phyloP scores from a whole-genome alignment of 1,140 invertebrate species.

The Pogonomyrmex californicus region DNA sequence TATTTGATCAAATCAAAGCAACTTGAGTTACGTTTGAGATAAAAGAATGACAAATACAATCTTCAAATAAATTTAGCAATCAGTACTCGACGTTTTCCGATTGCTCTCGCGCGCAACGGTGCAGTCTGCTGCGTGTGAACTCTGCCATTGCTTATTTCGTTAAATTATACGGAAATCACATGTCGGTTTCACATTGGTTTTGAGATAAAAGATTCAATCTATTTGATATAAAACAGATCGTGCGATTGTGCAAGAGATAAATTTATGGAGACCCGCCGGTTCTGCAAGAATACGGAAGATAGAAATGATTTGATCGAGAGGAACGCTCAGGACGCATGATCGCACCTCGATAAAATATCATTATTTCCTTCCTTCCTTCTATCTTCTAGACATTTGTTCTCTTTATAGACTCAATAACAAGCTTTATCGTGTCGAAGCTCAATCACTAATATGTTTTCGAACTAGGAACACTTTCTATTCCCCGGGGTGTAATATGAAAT shows the following conservation, averaged over 20 bases:
- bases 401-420: conserved; percentile 49
- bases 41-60: background rate
- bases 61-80: conserved; percentile 38
- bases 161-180: conserved; percentile 41
- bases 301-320: conserved; percentile 57
- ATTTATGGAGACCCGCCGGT: conserved; percentile 21
- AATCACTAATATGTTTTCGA: conserved; percentile 6
- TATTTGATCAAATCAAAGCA: background rate
- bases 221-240: conserved; percentile 32
- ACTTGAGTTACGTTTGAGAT: background rate
- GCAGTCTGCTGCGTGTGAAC: background rate
- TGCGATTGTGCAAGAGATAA: background rate
- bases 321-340: conserved; percentile 38
- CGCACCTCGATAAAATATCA: background rate
- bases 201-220: conserved; percentile 29
- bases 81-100: conserved; percentile 15
- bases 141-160: conserved; percentile 15
- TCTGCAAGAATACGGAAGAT: conserved; percentile 9
- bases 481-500: background rate
- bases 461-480: background rate
- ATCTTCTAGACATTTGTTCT: conserved; percentile 32
- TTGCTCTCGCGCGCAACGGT: conserved; percentile 9
- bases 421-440: conserved; percentile 24
- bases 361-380: conserved; percentile 17
- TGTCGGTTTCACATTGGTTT: conserved; percentile 26